Conservation (phyloP, 1,140 invertebrate genomes). For the Palaemon carinicauda region DNA sequence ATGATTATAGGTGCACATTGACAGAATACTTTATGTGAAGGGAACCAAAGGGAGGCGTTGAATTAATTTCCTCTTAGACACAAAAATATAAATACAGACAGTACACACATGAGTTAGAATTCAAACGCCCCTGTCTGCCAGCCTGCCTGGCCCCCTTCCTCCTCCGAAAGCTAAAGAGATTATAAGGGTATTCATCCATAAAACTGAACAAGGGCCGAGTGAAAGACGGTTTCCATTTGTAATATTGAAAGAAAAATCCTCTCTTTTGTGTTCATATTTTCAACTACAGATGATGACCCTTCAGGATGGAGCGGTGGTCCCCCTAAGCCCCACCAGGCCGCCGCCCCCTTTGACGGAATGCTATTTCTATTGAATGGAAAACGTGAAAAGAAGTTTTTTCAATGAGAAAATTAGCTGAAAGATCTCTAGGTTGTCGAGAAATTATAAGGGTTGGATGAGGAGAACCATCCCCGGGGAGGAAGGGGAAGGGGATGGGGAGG, state of each 20-base stretch:
- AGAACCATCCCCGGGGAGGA: background rate
- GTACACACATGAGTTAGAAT: background rate
- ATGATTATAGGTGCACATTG: too few species aligned
- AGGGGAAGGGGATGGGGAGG: background rate
- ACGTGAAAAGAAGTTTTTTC: constrained; percentile 24
- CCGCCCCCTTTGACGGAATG: constrained; percentile 36
- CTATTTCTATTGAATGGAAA: constrained; percentile 49
- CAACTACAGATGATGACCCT: constrained; percentile 30
- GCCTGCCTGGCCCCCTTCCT: too few species aligned
- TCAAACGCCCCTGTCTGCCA: too few species aligned
- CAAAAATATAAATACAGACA: too few species aligned
- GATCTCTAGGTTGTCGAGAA: constrained; percentile 5
- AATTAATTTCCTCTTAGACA: too few species aligned
- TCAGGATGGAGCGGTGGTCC: constrained; percentile 1
- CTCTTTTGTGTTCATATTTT: constrained; percentile 31
- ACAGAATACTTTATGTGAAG: too few species aligned
- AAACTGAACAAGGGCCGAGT: constrained; percentile 25
- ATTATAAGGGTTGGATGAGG: background rate
- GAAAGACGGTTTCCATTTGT: constrained; percentile 36
- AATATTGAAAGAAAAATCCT: constrained; percentile 48
- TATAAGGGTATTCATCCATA: constrained; percentile 42
- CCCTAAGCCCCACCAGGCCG: too few species aligned
- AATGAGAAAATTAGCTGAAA: constrained; percentile 44
- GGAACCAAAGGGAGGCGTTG: too few species aligned
- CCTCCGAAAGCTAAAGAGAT: constrained; percentile 33